Base-by-base conservation (phyloP, 2,113 vertebrate genomes). In the Genyomyrus donnyi region DNA sequence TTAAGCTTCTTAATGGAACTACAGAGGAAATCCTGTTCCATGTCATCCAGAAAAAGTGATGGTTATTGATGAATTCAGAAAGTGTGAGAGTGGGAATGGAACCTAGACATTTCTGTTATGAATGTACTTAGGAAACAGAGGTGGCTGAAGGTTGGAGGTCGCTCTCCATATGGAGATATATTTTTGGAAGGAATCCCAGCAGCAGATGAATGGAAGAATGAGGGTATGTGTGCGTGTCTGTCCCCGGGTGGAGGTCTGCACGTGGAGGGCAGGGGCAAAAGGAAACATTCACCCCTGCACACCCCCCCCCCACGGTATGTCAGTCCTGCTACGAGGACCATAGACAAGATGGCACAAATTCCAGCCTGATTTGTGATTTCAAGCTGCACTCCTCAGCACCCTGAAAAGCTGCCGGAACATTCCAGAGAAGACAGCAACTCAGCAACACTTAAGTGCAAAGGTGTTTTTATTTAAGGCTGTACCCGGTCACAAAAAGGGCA, bases 171-270 rank as follows among this genome's bases (percentile, higher is more conserved):
- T 87, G 85, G 85, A 15, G 85, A 24, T 80, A 52, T 90, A 58
- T 91, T 92, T 93, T 91, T 92, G 91, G 90, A 91, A 49, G 24
- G 88, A 89, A 42, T 92, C 90, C 91, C 91, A 90, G 39, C 70
- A 90, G 85, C 88, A 70, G 91, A 88, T 49, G 80, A 89, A 39
- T 24, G 89, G 89, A 53, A 85, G 17, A 87, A 53, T 3, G 42
- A 62, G 85, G 27, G 70, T 27, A 27, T 87, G 19, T 88, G 24
- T 90, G 66, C 11, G 13, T 46, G 53, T 89, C 53, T 35, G 90
- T 46, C 85, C 46, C 58, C 2, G 35, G 50, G 52, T 62, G 42
- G 11, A n/a, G 31, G 13, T 62, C 52, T 21, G 19, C 48, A 53
- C 48, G 45, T 86, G 3, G 45, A 53, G 46, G 15, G 8, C 10